These are phyloP conservation scores for Pemphigus obesinymphae DNA, from an alignment of 1,140 invertebrate genomes.

Conservation along the genomic window DNA sequence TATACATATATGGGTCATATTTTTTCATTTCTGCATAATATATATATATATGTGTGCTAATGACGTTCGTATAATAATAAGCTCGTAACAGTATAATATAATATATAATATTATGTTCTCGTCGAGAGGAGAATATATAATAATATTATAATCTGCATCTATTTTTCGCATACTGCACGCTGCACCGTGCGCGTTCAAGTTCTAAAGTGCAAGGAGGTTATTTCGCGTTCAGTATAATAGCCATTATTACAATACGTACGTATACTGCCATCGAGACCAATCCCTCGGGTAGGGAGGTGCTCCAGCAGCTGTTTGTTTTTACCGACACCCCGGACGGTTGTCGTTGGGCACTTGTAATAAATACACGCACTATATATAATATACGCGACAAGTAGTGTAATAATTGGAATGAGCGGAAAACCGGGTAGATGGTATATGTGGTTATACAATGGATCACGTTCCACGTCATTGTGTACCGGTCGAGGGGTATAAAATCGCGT, in stretches of 20 bases:
- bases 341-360: constrained; percentile 35
- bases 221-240: constrained; percentile 8
- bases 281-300: background rate
- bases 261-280: background rate
- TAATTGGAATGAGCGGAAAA: constrained; percentile 38
- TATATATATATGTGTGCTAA: background rate
- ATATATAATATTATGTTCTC: too few species aligned
- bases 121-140: background rate
- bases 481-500: background rate
- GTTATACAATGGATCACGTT: constrained; percentile 18
- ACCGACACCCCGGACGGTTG: constrained; percentile 20
- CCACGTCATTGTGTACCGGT: background rate
- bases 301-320: constrained; percentile 40
- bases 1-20: background rate
- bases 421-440: background rate
- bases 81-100: background rate
- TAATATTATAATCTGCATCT: background rate
- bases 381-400: constrained; percentile 33
- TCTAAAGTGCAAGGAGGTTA: constrained; percentile 27
- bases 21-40: background rate
- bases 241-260: background rate
- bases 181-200: background rate
- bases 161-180: background rate
- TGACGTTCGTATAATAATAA: background rate
- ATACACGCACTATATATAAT: background rate